Evolutionary conservation across 2,797 vertebrate species (phyloP), one percentile per base, ranked within the genome.

Genomic region (Mastacembelus armatus): DNA sequence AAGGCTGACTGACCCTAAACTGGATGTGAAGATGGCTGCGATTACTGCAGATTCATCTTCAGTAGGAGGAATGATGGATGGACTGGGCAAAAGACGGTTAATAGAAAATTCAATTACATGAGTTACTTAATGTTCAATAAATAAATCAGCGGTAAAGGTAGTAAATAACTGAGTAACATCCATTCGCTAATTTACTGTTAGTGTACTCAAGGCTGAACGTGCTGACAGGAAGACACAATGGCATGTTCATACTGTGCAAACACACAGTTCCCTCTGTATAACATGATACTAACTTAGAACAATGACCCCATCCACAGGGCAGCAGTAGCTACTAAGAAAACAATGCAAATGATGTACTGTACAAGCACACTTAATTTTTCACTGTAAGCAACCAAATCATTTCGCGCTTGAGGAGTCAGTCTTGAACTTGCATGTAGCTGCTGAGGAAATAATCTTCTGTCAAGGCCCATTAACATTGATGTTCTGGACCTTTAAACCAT

Each of bases 81-180:
- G 43, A 63, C n/a, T 29, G 42, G 55, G 22, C 18, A 67, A 75
- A 42, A 22, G 61, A 71, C 11, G 19, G 51, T 49, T 40, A 66
- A 50, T 19, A 39, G 39, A 18, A 60, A 66, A 77, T 56, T 72
- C 18, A 73, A 78, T 84, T 66, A 62, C 45, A 69, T 47, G 50
- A 64, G 59, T 35, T n/a, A n/a, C n/a, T 62, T 18, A 19, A 27
- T 35, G 63, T 56, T 61, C 40, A 55, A 58, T 45, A 48, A 24
- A 61, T 87, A 51, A 59, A 77, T 83, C 63, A 61, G 44, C 18
- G 69, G 47, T 12, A 15, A 32, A 48, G 47, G 47, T 18, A 29
- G 49, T 78, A 75, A 85, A 85, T 81, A 74, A 81, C 62, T 44
- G 49, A 30, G n/a, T 32, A 11, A 42, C 11, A 16, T 47, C 67